Conservation (phyloP, 2,113 vertebrate genomes). For the Oncorhynchus mykiss region DNA sequence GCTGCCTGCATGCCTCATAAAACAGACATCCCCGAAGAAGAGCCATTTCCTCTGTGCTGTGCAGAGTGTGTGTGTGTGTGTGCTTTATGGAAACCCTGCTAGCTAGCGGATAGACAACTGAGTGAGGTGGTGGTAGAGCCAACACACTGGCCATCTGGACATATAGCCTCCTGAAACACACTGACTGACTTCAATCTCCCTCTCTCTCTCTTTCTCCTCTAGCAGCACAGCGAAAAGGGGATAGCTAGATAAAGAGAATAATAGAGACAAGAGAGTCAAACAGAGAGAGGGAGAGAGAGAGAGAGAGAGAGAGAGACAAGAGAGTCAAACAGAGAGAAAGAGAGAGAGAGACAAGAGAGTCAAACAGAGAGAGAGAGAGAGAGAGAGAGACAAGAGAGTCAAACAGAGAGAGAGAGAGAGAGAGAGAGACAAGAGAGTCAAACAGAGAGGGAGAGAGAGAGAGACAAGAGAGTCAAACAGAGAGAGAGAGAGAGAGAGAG, state of each 20-base stretch:
- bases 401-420: too few relatives aligned
- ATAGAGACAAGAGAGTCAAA: background rate
- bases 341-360: slow-evolving; percentile 1
- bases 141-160: slow-evolving; percentile 63
- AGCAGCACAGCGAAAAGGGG: background rate
- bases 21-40: slow-evolving; percentile 59
- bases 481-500: background rate
- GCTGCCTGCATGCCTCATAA: slow-evolving; percentile 66
- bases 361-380: background rate
- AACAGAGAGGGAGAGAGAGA: background rate
- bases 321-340: background rate
- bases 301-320: background rate
- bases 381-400: background rate
- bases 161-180: slow-evolving; percentile 50
- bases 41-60: slow-evolving; percentile 60
- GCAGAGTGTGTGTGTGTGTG: too few relatives aligned
- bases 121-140: slow-evolving; percentile 42
- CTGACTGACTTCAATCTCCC: slow-evolving; percentile 27
- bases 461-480: too few relatives aligned
- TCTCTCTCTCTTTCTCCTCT: slow-evolving; percentile 16
- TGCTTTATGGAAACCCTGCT: slow-evolving; percentile 52
- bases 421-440: background rate
- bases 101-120: slow-evolving; percentile 58
- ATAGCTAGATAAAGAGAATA: background rate
- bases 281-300: slow-evolving; percentile 4